These are phyloP conservation scores for Cottoperca gobio DNA, from an alignment of 2,797 vertebrate species.

Conservation along the genomic window DNA sequence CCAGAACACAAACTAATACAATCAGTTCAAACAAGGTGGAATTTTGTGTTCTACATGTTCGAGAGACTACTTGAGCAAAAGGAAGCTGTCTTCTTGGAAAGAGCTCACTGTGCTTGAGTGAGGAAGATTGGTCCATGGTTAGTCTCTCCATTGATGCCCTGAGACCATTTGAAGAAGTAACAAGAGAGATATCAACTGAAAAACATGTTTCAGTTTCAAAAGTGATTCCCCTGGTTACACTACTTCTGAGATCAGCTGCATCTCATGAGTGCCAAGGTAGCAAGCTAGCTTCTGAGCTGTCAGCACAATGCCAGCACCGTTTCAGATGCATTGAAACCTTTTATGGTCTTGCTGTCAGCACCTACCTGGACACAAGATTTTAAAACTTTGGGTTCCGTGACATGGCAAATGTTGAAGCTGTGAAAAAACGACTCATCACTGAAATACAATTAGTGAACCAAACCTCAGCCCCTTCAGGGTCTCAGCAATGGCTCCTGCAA, in stretches of 20 bases:
- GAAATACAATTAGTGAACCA: slow-evolving; percentile 19
- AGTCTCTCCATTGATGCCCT: slow-evolving; percentile 24
- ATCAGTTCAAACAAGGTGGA: neutral
- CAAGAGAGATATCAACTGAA: slow-evolving; percentile 2
- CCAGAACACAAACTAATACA: neutral
- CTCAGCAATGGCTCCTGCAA: slow-evolving; percentile 25
- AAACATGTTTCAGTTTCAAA: slow-evolving; percentile 23
- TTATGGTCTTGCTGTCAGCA: slow-evolving; percentile 18
- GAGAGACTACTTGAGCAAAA: slow-evolving; percentile 12
- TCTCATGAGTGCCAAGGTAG: neutral
- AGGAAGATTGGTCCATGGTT: slow-evolving; percentile 16
- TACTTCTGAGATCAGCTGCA: slow-evolving; percentile 9
- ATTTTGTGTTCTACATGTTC: neutral
- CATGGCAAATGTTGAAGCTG: slow-evolving; percentile 3
- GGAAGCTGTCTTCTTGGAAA: slow-evolving; percentile 26
- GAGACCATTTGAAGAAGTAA: slow-evolving; percentile 33
- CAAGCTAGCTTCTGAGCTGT: slow-evolving; percentile 13
- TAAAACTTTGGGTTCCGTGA: slow-evolving; percentile 4
- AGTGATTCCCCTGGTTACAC: neutral
- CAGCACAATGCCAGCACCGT: neutral
- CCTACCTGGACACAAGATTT: slow-evolving; percentile 9
- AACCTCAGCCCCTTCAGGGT: slow-evolving; percentile 16
- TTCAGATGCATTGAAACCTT: slow-evolving; percentile 5
- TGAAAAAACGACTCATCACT: slow-evolving; percentile 22
- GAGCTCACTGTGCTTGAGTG: slow-evolving; percentile 24